Evolutionary conservation across 2,113 vertebrate species (phyloP).

Genomic region (Perccottus glenii): DNA sequence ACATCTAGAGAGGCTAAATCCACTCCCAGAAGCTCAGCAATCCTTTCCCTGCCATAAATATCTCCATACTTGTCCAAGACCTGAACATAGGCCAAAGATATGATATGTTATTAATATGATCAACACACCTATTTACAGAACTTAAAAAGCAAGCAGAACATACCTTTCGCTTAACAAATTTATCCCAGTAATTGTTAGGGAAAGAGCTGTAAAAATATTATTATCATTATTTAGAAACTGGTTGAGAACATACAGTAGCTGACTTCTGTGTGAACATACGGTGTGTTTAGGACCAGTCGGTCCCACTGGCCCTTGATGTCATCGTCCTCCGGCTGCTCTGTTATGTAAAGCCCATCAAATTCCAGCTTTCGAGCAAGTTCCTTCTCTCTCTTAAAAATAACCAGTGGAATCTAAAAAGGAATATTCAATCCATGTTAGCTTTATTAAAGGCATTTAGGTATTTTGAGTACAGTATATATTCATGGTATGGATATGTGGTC

Average conservation of each 20-base stretch:
- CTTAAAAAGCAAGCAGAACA: slow-evolving; percentile 24
- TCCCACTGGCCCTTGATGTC: slow-evolving; percentile 96
- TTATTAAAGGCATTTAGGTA: too few relatives aligned
- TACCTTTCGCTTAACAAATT: slow-evolving; percentile 94
- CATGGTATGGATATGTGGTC: not conserved
- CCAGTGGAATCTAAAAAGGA: slow-evolving; percentile 84
- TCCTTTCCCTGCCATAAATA: slow-evolving; percentile 90
- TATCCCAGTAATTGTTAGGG: slow-evolving; percentile 95
- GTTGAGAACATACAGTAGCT: not conserved
- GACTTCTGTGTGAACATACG: slow-evolving; percentile 72
- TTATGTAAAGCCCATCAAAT: slow-evolving; percentile 92
- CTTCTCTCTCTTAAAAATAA: slow-evolving; percentile 94
- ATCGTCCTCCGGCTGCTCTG: slow-evolving; percentile 91
- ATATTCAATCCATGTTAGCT: not conserved
- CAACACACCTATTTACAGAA: not conserved
- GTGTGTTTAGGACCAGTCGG: slow-evolving; percentile 89
- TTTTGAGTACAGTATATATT: not conserved
- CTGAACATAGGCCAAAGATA: slow-evolving; percentile 60
- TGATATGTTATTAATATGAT: not conserved
- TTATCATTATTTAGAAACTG: not conserved
- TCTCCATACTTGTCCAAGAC: slow-evolving; percentile 92
- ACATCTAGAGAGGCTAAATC: slow-evolving; percentile 90
- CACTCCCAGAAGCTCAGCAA: slow-evolving; percentile 90
- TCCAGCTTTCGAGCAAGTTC: slow-evolving; percentile 93
- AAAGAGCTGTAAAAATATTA: slow-evolving; percentile 81